phyloP scores from a whole-genome alignment of 1,140 invertebrate genomes.

The Ceratina calcarata region DNA sequence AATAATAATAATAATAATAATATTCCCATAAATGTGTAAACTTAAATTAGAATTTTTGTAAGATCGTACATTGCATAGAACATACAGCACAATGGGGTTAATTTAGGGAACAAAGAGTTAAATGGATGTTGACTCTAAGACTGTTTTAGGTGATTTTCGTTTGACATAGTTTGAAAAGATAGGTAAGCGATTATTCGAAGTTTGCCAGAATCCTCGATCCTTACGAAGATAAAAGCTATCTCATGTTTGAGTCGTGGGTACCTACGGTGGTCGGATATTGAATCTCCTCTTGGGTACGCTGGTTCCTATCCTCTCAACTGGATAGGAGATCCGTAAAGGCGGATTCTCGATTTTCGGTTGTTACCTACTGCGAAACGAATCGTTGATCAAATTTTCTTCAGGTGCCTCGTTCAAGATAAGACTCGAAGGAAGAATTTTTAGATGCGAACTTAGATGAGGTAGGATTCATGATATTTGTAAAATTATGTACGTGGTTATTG shows the following conservation, averaged over 20 bases:
- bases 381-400: background rate
- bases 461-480: no score
- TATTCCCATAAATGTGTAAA: no score
- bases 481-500: no score
- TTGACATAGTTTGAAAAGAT: background rate
- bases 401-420: no score
- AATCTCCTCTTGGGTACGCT: background rate
- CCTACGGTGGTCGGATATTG: constrained; percentile 3
- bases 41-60: background rate
- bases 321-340: background rate
- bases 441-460: no score
- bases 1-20: no score
- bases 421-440: no score
- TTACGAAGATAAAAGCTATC: background rate
- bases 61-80: background rate
- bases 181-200: constrained; percentile 3
- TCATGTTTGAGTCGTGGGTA: background rate
- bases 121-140: background rate
- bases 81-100: background rate
- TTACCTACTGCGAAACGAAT: background rate
- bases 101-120: background rate
- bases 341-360: constrained; percentile 6
- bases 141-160: no score
- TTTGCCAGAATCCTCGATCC: constrained; percentile 2
- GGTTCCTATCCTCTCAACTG: no score